Conservation (phyloP, 2,113 vertebrate genomes). For the Oceanodroma tethys region DNA sequence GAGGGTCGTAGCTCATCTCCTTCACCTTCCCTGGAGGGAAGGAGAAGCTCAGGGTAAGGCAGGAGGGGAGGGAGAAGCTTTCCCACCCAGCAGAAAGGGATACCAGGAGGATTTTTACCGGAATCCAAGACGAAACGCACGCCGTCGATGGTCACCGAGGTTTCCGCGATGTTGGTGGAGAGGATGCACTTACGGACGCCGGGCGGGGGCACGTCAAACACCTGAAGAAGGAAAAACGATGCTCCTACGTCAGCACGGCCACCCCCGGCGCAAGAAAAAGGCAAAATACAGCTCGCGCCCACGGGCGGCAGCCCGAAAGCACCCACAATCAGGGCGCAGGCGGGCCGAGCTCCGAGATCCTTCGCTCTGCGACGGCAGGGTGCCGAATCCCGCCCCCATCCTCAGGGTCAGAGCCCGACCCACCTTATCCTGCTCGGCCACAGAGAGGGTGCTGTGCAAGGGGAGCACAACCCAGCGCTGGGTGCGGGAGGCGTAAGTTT, state of each 20-base stretch:
- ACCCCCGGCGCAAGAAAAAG: fast-evolving
- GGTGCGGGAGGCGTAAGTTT: slow-evolving; percentile 81
- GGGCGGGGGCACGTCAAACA: slow-evolving; percentile 86
- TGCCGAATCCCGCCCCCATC: too few relatives aligned
- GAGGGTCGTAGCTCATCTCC: slow-evolving; percentile 92
- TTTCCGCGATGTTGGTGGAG: slow-evolving; percentile 92
- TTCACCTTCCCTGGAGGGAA: slow-evolving; percentile 86
- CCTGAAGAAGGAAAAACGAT: slow-evolving; percentile 52
- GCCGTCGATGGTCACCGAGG: slow-evolving; percentile 91
- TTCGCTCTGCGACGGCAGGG: too few relatives aligned
- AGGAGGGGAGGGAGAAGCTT: too few relatives aligned
- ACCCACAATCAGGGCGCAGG: not conserved
- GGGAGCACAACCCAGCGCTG: slow-evolving; percentile 87
- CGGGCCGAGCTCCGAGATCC: too few relatives aligned
- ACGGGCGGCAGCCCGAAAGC: not conserved
- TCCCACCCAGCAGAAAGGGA: too few relatives aligned
- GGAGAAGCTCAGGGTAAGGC: not conserved
- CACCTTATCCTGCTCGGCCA: slow-evolving; percentile 90
- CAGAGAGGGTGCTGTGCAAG: slow-evolving; percentile 87
- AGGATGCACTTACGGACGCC: slow-evolving; percentile 93
- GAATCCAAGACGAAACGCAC: slow-evolving; percentile 91
- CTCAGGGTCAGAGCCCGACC: too few relatives aligned
- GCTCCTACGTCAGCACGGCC: too few relatives aligned
- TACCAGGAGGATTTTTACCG: slow-evolving; percentile 4
- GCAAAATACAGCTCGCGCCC: not conserved